Evolutionary conservation across 2,113 vertebrate genomes (phyloP), one percentile per base, ranked within the genome.

Genomic region (Paramormyrops kingsleyae): DNA sequence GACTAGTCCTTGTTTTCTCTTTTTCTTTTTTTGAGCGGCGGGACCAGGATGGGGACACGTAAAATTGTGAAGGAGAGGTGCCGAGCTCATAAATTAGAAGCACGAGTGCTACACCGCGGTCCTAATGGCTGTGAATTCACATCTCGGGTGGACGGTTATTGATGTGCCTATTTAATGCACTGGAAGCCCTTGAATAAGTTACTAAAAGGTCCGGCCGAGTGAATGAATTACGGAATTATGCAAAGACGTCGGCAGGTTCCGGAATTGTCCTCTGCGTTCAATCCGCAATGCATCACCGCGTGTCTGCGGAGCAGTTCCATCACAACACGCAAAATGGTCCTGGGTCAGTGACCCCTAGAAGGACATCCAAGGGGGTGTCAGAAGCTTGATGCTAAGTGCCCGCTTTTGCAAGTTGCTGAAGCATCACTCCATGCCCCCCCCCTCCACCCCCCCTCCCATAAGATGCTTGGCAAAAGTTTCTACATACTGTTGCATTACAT

Each of bases 121-220:
- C 85, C 85, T 87, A 52, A 87, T 52, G 49, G 24, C 49, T 87
- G 27, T 53, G 85, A 50, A 31, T 50, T 53, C 85, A 87, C 46
- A 87, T 31, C 49, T 87, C 46, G 83, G 42, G 83, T 70, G 62
- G 31, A 13, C 9, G 15, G 46, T 49, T 85, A 49, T 49, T 49
- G 83, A 47, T 85, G 35, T 80, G 74, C 74, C 74, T 70, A 80
- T 80, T 80, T 80, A 80, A 80, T 80, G 74, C 74, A 80, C 74
- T 80, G 31, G 74, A 35, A 80, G 74, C 74, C 83, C 83, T 47
- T 84, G 42, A 84, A 47, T 47, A 47, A 84, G 83, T 46, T 47
- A 84, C 83, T 84, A 47, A 84, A 84, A 84, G 35, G 83, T 24
- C 83, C 74, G 35, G 31, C 15, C 5, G 15, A 80, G 74, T 80